Evolutionary conservation across 2,888 invertebrate species (phyloP).

Genomic region (Leistus spinibarbis): DNA sequence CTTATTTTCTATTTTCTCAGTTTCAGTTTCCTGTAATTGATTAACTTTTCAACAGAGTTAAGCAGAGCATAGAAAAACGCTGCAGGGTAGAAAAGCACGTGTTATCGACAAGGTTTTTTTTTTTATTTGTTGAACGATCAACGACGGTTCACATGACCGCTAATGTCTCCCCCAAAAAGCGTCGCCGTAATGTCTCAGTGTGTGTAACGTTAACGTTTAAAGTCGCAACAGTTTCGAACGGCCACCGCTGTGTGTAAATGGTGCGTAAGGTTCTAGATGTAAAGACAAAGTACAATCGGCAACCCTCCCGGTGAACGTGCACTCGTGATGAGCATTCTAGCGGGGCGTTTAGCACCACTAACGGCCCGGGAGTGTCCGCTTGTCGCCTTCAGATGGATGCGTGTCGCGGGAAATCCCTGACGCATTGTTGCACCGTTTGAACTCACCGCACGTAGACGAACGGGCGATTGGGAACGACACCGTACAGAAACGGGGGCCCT

Average conservation of each 20-base stretch:
- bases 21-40: not conserved
- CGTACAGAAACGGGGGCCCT: constrained; percentile 34
- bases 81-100: not conserved
- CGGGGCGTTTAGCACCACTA: constrained; percentile 54
- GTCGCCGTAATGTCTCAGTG: not conserved
- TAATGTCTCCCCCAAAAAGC: not conserved
- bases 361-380: constrained; percentile 56
- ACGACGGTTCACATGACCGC: not conserved
- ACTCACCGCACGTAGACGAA: constrained; percentile 33
- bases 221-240: not conserved
- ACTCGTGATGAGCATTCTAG: constrained; percentile 58
- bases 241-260: not conserved
- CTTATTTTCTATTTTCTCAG: not conserved
- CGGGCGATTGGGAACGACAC: constrained; percentile 10
- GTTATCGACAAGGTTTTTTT: not conserved
- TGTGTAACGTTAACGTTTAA: not conserved
- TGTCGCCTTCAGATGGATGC: constrained; percentile 55
- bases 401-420: constrained; percentile 58
- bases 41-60: not conserved
- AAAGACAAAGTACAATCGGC: not conserved
- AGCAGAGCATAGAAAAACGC: not conserved
- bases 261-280: not conserved
- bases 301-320: not conserved
- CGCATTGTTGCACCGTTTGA: constrained; percentile 40
- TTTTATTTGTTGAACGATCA: not conserved